These are phyloP conservation scores for Cephus pulcher DNA, from an alignment of 2,888 invertebrate genomes.

Conservation along the genomic window DNA sequence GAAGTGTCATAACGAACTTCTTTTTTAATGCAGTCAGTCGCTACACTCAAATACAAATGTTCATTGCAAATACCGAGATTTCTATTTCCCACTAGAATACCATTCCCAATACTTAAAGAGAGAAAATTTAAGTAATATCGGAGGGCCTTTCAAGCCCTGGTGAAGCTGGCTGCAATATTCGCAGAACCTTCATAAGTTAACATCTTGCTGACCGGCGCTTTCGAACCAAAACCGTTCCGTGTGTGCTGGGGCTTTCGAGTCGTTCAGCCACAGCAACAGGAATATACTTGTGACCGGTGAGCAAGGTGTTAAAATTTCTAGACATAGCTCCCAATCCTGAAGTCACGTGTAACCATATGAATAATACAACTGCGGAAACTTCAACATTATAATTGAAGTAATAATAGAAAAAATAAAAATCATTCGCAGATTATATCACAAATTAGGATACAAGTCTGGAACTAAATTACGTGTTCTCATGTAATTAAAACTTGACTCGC, in stretches of 20 bases:
- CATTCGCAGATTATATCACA: neutral
- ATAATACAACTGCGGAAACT: too few relatives aligned
- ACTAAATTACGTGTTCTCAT: neutral
- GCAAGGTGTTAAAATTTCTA: too few relatives aligned
- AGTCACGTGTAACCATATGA: too few relatives aligned
- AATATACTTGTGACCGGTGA: too few relatives aligned
- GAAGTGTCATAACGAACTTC: neutral
- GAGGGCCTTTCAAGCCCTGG: too few relatives aligned
- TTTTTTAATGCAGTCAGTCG: neutral
- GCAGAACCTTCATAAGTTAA: too few relatives aligned
- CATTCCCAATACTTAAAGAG: neutral
- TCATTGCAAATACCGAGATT: neutral
- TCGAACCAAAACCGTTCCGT: too few relatives aligned
- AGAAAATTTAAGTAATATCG: neutral
- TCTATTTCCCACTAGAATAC: neutral
- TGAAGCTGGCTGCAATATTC: too few relatives aligned
- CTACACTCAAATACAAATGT: neutral
- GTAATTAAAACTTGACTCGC: neutral
- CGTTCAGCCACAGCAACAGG: too few relatives aligned
- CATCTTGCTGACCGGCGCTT: too few relatives aligned
- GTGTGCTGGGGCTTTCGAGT: too few relatives aligned
- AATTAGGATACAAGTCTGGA: neutral
- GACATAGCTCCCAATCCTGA: too few relatives aligned
- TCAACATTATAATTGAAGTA: neutral
- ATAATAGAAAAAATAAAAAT: neutral